Base-by-base conservation (phyloP, 92 coral and sea anemone species). In the Porites rus region DNA sequence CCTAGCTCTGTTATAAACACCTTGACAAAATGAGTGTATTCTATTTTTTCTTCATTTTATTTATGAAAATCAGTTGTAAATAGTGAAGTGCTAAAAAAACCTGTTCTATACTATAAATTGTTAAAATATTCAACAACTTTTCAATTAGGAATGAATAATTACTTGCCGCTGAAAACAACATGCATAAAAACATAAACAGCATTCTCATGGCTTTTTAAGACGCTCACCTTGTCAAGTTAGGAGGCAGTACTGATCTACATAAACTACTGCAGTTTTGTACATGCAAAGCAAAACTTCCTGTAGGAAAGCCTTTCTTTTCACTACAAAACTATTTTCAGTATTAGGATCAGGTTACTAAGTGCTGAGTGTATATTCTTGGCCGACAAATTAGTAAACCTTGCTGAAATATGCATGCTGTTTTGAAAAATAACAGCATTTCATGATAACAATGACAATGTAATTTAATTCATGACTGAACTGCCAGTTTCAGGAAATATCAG, bases 241-340 rank as follows among this genome's bases (percentile, higher is more conserved):
- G 50, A 78, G 19, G 54, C 46, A 38, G 7, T 62, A 16, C 68
- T 22, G 17, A 7, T 0, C 22, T 14, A 50, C 11, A 14, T 25
- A 31, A 70, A 25, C 51, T 69, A 10, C 38, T 31, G 31, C 31
- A 28, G 31, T 28, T 28, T 67, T 22, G 22, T 4, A 20, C 31
- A 19, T 22, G 22, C 38, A 67, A 24, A 22, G 28, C 16, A 21
- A 21, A 6, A 22, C 19, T 19, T 19, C 19, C 60, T 6, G 58
- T 19, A 72, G 20, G 19, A 17, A 14, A 18, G 10, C 51, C 66
- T 53, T 68, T 68, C 67, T 14, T 22, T 80, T 80, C 65, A 3
- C 75, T 25, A 51, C 67, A 22, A 21, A 80, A 81, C 86, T 81
- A 71, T 70, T 24, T 19, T 28, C 86, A 28, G 69, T 18, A 52